phyloP scores from a whole-genome alignment of 2,113 vertebrate species.

The Ochotona curzoniae region DNA sequence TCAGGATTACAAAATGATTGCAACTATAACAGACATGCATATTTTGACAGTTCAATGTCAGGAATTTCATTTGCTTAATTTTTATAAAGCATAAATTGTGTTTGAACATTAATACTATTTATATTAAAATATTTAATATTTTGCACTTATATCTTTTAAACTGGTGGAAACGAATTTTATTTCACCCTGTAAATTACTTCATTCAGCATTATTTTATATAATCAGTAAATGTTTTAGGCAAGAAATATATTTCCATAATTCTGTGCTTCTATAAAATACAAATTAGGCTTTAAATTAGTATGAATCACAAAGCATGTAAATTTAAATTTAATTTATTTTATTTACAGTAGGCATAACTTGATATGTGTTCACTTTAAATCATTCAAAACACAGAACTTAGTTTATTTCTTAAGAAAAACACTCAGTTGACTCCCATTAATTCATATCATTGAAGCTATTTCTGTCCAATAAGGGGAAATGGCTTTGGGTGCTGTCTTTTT shows the following conservation, averaged over 20 bases:
- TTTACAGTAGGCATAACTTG: constrained; percentile 50
- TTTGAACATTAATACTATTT: constrained; percentile 35
- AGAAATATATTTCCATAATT: constrained; percentile 58
- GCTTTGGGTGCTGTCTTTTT: background rate
- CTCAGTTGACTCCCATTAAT: constrained; percentile 60
- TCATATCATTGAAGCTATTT: constrained; percentile 26
- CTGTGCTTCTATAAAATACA: constrained; percentile 69
- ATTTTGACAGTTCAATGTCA: background rate
- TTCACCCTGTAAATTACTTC: constrained; percentile 55
- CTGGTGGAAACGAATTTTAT: background rate
- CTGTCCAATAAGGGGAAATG: constrained; percentile 47
- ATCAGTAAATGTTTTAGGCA: constrained; percentile 57
- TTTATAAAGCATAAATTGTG: background rate
- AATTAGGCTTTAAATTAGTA: constrained; percentile 67
- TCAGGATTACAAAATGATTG: background rate
- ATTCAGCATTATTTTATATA: constrained; percentile 68
- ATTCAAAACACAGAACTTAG: constrained; percentile 63
- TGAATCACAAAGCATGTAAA: constrained; percentile 65
- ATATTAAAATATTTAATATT: background rate
- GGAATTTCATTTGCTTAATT: background rate
- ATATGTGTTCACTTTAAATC: constrained; percentile 46
- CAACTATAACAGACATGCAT: background rate
- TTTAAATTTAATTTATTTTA: constrained; percentile 63
- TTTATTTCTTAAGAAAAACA: constrained; percentile 48
- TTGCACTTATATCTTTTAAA: constrained; percentile 39